Evolutionary conservation across 2,888 invertebrate genomes (phyloP), one percentile per base, ranked within the genome.

Genomic region (Melinaea menophilus): DNA sequence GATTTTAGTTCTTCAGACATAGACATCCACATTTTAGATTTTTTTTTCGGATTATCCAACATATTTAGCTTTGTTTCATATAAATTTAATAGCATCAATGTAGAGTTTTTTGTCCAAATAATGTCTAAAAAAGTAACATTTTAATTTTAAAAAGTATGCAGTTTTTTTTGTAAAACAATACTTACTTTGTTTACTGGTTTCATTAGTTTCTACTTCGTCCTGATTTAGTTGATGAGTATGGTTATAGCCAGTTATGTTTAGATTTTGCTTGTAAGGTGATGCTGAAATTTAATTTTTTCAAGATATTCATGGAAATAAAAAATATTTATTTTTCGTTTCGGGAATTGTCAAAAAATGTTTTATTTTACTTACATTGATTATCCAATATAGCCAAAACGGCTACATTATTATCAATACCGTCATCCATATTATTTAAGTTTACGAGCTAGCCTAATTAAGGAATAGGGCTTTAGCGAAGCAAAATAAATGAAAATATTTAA

Each of bases 1-100:
- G 80, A 71, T 71, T 82, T 84, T 54, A 85, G 73, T 72, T 85
- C 85, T 72, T 84, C 84, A 59, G 85, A 80, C 69, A 85, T 85
- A 69, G 83, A 80, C 41, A 76, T 72, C 85, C 85, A 85, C 84
- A 85, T 84, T 75, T 85, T 84, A 5, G 85, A 82, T 75, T 85
- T 85, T 74, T 84, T 85, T 75, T 85, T 85, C 34, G 85, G 85
- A 75, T 85, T 85, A 64, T 84, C 84, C 69, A 84, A 70, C 79
- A 84, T 80, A 58, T 82, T 81, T 72, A 85, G 79, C 76, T 85
- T 85, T 41, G 79, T 80, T 78, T 84, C 84, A 77, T 85, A 85
- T 54, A 85, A 75, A 71, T 77, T 83, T 68, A 85, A 68, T 59
- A 85, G 77, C 74, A 81, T 79, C 12, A 83, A 65, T 60, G 84